Percentiles rank a stretch among this genome's conserved stretches.
Evolutionary conservation across 2,888 invertebrate genomes (phyloP).

Genomic region (Euzetes globulus): DNA sequence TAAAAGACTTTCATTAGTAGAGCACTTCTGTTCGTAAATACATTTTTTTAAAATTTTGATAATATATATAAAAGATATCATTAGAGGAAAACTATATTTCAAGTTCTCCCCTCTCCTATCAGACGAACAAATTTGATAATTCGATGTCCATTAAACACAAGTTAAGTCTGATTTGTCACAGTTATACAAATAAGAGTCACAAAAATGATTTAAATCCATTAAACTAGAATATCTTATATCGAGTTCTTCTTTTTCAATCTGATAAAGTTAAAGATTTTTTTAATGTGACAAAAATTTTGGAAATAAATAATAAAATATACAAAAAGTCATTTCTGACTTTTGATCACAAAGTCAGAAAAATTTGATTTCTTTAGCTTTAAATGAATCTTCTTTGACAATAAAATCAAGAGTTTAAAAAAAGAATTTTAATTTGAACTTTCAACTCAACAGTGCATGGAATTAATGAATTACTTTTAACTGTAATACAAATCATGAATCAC

Average conservation of each 20-base stretch:
- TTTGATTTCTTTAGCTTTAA: too few species aligned
- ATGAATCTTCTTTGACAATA: too few species aligned
- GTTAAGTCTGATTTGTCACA: not conserved
- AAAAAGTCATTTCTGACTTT: too few species aligned
- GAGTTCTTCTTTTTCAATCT: not conserved
- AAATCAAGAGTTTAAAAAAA: too few species aligned
- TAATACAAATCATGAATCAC: conserved; percentile 20
- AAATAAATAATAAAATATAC: not conserved
- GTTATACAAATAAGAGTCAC: not conserved
- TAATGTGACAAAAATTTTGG: not conserved
- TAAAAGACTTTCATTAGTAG: not conserved
- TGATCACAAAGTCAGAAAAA: too few species aligned
- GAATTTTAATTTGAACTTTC: not conserved
- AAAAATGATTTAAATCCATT: conserved; percentile 12
- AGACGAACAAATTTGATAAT: conserved; percentile 10
- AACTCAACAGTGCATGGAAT: not conserved
- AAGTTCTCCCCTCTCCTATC: not conserved
- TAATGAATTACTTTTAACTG: conserved; percentile 1
- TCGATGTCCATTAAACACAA: not conserved
- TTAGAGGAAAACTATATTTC: not conserved
- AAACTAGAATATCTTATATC: not conserved
- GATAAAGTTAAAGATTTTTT: not conserved
- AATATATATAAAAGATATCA: not conserved
- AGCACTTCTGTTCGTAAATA: not conserved
- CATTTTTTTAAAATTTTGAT: not conserved